Base-by-base conservation (phyloP, 2,113 vertebrate genomes). In the Symphodus melops region DNA sequence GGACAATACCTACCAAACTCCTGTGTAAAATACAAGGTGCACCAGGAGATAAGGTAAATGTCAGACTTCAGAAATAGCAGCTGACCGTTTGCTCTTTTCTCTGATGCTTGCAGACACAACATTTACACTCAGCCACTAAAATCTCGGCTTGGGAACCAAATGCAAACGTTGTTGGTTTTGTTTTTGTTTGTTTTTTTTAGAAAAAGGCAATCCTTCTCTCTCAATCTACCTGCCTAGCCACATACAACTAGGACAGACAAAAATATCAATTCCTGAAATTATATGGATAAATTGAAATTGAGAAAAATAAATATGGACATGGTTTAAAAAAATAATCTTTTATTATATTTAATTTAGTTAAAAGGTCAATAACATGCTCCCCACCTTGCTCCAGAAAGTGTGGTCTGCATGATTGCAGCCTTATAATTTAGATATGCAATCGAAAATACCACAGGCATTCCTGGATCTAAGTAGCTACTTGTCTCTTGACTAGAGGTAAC, bases 41-140 rank as follows among this genome's bases (percentile, higher is more conserved):
- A 78, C 17, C 13, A 46, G 71, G 55, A 82, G 77, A 79, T 51
- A 77, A 72, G 73, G 77, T 74, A 91, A 92, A 92, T 88, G 89
- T 84, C 88, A 91, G 54, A 37, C 69, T 83, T 85, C 87, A 88
- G 70, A 89, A 91, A 90, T 91, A 92, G 89, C 82, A 72, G 78
- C 82, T 48, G 58, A 69, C 44, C 82, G 71, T 90, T 89, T 86
- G 82, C 62, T 81, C 77, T 84, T 92, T 91, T 87, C 85, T 78
- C 76, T 90, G 88, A 90, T 88, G 88, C 72, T 57, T 52, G 71
- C 55, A 62, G 72, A 74, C 72, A 86, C 90, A 89, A 88, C 91
- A 91, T 85, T 90, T 84, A 90, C 78, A 88, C 86, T 82, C 86
- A 87, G 42, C 63, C 75, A 57, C 44, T 37, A 75, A 78, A 86